These are phyloP conservation scores for Mungos mungo DNA, from an alignment of 2,113 vertebrate genomes.

Conservation along the genomic window DNA sequence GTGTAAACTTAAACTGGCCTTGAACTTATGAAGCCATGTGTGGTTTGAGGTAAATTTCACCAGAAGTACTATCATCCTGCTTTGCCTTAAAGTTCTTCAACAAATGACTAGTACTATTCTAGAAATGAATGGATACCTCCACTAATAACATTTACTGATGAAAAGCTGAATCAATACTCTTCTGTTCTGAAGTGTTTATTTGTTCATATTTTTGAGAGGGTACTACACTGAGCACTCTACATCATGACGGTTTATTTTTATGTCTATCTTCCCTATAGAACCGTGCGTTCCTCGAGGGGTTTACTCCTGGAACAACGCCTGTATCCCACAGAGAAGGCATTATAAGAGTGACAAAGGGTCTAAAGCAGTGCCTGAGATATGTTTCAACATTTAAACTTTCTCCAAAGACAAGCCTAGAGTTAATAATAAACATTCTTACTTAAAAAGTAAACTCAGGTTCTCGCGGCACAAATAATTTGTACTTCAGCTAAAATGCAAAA, in stretches of 20 bases:
- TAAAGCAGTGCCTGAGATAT: constrained; percentile 10
- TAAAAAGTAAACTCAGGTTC: constrained; percentile 40
- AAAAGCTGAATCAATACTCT: not conserved
- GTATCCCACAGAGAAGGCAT: constrained; percentile 22
- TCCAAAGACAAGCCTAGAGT: constrained; percentile 42
- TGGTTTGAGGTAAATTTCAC: constrained; percentile 21
- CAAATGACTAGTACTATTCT: not conserved
- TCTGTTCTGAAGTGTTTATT: constrained; percentile 47
- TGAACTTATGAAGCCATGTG: constrained; percentile 16
- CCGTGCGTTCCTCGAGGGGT: constrained; percentile 1
- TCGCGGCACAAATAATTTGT: constrained; percentile 30
- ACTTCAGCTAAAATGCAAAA: constrained; percentile 48
- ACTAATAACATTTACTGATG: not conserved
- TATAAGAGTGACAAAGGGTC: constrained; percentile 26
- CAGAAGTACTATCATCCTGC: not conserved
- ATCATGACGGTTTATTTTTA: constrained; percentile 28
- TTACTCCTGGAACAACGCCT: constrained; percentile 51
- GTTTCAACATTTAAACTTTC: constrained; percentile 35
- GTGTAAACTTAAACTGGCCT: not conserved
- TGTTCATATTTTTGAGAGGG: constrained; percentile 49
- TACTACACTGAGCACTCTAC: not conserved
- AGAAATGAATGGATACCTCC: constrained; percentile 29
- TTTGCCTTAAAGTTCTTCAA: constrained; percentile 39
- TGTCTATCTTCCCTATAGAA: not conserved
- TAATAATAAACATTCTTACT: constrained; percentile 58